Percentiles rank a stretch among this genome's conserved stretches.
Evolutionary conservation across 1,140 invertebrate species (phyloP).

Genomic region (Atopsyche davidsoni): DNA sequence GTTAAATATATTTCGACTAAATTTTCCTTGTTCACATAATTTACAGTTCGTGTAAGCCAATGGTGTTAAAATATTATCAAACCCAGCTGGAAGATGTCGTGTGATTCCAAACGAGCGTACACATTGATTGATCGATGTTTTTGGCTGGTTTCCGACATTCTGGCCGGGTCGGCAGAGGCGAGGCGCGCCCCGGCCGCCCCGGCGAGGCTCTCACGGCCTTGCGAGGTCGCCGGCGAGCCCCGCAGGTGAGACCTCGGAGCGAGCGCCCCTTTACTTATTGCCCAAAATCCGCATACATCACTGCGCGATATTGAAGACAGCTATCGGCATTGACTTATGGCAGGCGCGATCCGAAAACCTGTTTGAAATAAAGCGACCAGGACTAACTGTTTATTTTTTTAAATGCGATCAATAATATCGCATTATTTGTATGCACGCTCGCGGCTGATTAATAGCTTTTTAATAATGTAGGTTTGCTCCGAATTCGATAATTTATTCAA

Average conservation of each 20-base stretch:
- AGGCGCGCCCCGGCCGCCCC: not conserved
- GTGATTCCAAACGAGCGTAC: constrained; percentile 1
- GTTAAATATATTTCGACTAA: no score
- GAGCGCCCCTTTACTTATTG: constrained; percentile 9
- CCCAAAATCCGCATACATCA: constrained; percentile 18
- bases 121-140: constrained; percentile 3
- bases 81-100: no score
- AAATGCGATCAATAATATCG: no score
- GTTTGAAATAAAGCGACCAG: constrained; percentile 13
- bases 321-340: constrained; percentile 17
- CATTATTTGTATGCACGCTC: no score
- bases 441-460: no score
- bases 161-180: not conserved
- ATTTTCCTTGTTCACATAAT: no score
- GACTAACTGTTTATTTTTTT: no score
- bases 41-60: no score
- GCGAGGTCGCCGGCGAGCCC: not conserved
- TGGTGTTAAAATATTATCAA: no score
- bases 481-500: no score
- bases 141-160: not conserved
- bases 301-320: constrained; percentile 2
- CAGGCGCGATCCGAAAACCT: constrained; percentile 8
- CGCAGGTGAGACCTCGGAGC: not conserved
- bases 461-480: no score
- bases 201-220: constrained; percentile 10